A percentile compares a stretch with the other conserved stretches of the same genome.
These are phyloP conservation scores for Coecobrya sp. DNA, from an alignment of 2,888 invertebrate genomes.

Conservation along the genomic window DNA sequence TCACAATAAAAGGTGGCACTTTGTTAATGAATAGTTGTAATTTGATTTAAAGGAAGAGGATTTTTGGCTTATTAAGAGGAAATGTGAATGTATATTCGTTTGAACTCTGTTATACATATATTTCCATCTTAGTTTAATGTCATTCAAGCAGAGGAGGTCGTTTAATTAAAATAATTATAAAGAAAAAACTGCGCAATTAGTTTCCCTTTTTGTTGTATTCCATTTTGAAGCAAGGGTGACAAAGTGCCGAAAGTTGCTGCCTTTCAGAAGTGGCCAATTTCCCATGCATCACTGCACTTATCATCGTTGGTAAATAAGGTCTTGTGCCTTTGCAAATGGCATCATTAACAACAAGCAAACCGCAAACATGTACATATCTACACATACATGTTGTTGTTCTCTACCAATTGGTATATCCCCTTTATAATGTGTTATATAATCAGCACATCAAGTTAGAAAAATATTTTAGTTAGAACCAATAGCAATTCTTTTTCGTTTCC, in stretches of 20 bases:
- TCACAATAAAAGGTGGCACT: neutral
- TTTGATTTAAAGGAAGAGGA: no score
- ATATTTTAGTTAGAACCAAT: constrained; percentile 15
- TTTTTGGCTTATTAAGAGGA: no score
- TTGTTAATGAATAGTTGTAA: neutral
- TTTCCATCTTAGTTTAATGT: neutral
- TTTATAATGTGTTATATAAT: constrained; percentile 31
- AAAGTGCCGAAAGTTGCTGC: constrained; percentile 26
- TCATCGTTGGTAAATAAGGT: constrained; percentile 8
- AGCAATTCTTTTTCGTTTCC: constrained; percentile 25
- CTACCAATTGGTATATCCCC: no score
- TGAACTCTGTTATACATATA: no score
- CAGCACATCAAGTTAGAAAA: constrained; percentile 1
- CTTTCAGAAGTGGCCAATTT: constrained; percentile 65
- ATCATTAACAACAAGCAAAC: constrained; percentile 63
- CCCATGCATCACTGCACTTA: constrained; percentile 51
- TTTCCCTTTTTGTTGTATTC: neutral
- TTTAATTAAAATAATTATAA: constrained; percentile 33
- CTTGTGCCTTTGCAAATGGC: constrained; percentile 15
- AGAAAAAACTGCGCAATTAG: constrained; percentile 34
- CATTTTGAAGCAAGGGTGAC: neutral
- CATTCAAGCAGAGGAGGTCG: neutral
- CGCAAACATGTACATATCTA: neutral
- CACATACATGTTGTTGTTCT: neutral
- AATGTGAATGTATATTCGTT: neutral